phyloP scores from a whole-genome alignment of 2,797 vertebrate genomes.

The Champsocephalus esox region DNA sequence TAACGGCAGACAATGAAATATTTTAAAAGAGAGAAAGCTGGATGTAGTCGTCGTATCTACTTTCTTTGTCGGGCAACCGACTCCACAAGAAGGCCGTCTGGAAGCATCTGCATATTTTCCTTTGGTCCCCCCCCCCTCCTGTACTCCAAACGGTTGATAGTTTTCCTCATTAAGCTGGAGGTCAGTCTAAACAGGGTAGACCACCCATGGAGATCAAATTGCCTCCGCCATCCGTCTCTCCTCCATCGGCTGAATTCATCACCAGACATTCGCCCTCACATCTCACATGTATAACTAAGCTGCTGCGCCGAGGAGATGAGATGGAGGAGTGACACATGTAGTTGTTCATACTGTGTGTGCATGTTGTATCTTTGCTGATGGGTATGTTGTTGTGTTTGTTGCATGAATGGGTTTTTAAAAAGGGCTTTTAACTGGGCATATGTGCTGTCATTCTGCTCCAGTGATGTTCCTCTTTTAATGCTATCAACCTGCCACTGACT shows the following conservation, averaged over 20 bases:
- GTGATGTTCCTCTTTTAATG: too few species aligned
- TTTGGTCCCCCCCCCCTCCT: neutral
- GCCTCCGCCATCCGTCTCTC: slow-evolving; percentile 26
- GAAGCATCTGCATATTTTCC: slow-evolving; percentile 39
- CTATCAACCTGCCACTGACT: too few species aligned
- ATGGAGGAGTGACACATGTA: slow-evolving; percentile 19
- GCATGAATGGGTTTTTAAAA: too few species aligned
- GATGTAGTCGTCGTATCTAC: neutral
- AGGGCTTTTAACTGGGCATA: too few species aligned
- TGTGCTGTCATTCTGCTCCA: too few species aligned
- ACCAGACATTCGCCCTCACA: slow-evolving; percentile 24
- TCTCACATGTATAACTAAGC: slow-evolving; percentile 29
- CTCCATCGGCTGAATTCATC: slow-evolving; percentile 38
- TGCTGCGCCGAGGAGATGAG: slow-evolving; percentile 37
- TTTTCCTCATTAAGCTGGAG: slow-evolving; percentile 67
- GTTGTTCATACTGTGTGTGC: neutral
- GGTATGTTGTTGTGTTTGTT: too few species aligned
- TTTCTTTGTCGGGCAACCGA: slow-evolving; percentile 16
- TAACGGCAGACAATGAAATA: too few species aligned
- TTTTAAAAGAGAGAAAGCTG: too few species aligned
- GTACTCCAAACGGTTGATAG: slow-evolving; percentile 50
- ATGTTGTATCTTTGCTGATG: too few species aligned
- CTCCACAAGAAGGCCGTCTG: slow-evolving; percentile 2
- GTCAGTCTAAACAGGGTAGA: slow-evolving; percentile 64
- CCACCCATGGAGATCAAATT: slow-evolving; percentile 75